Percentiles rank a stretch among this genome's conserved stretches.
Conservation (phyloP, 2,113 vertebrate species). For the Myiozetetes cayanensis region DNA sequence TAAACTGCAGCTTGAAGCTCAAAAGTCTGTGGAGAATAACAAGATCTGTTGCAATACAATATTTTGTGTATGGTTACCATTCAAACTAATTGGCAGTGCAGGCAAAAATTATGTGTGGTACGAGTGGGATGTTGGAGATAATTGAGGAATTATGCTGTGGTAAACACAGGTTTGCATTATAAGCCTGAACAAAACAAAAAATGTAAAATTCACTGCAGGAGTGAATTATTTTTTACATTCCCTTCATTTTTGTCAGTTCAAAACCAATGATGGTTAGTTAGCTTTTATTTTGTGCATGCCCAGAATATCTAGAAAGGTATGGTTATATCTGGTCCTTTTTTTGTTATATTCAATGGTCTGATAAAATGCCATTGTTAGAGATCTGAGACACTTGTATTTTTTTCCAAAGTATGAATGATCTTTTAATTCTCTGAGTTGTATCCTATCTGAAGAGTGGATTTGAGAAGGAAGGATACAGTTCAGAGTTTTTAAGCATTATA, state of each 20-base stretch:
- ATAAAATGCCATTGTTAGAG: not conserved
- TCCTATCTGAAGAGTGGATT: not conserved
- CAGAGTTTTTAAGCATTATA: not conserved
- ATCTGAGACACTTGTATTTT: not conserved
- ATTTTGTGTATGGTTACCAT: not conserved
- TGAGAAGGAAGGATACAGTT: not conserved
- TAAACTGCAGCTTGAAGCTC: conserved; percentile 4
- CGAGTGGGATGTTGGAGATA: not conserved
- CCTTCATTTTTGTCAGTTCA: not conserved
- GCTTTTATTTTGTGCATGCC: not conserved
- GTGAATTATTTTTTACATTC: not conserved
- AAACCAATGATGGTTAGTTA: not conserved
- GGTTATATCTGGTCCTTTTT: not conserved
- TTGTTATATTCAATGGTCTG: not conserved
- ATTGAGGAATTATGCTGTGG: not conserved
- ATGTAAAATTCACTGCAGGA: not conserved
- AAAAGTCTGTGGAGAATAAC: not conserved
- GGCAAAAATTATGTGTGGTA: not conserved
- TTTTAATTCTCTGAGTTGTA: not conserved
- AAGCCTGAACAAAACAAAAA: not conserved
- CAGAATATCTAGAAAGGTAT: not conserved
- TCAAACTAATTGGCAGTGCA: not conserved
- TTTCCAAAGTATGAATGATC: not conserved
- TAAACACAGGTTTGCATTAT: not conserved
- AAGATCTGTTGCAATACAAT: not conserved